phyloP scores from a whole-genome alignment of 2,888 invertebrate genomes.

The Pocota personata region DNA sequence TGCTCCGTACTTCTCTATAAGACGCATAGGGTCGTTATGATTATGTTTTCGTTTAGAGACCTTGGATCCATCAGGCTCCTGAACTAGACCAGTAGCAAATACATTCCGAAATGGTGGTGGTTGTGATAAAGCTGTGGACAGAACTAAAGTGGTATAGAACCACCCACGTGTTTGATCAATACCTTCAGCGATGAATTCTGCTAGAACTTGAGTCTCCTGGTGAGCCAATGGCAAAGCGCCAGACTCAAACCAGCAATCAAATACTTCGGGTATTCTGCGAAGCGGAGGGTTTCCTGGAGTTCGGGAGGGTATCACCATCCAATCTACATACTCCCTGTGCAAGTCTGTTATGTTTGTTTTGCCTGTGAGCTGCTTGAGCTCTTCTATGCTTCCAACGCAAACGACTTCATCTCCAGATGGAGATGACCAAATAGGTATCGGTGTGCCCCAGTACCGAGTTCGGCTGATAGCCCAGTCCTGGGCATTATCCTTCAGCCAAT shows the following conservation, averaged over 20 bases:
- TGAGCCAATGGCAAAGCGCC: constrained; percentile 99
- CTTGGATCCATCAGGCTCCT: constrained; percentile 96
- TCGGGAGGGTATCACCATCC: constrained; percentile 93
- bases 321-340: constrained; percentile 95
- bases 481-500: constrained; percentile 96
- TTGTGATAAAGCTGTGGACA: constrained; percentile 95
- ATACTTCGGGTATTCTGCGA: constrained; percentile 93
- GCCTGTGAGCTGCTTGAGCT: constrained; percentile 91
- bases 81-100: constrained; percentile 94
- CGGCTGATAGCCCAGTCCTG: constrained; percentile 98
- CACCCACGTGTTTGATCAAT: constrained; percentile 97
- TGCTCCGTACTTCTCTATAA: constrained; percentile 95
- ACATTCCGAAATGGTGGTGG: constrained; percentile 97
- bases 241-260: constrained; percentile 99
- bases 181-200: constrained; percentile 98
- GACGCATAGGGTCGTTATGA: constrained; percentile 95
- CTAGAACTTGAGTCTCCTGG: constrained; percentile 93
- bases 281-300: constrained; percentile 92
- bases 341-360: constrained; percentile 90
- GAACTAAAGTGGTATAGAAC: constrained; percentile 97
- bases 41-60: constrained; percentile 99
- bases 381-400: constrained; percentile 94
- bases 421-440: constrained; percentile 97
- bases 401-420: constrained; percentile 94
- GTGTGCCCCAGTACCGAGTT: constrained; percentile 98